Evolutionary conservation across 2,888 invertebrate species (phyloP).

Genomic region (Arrhopalites spinosus): DNA sequence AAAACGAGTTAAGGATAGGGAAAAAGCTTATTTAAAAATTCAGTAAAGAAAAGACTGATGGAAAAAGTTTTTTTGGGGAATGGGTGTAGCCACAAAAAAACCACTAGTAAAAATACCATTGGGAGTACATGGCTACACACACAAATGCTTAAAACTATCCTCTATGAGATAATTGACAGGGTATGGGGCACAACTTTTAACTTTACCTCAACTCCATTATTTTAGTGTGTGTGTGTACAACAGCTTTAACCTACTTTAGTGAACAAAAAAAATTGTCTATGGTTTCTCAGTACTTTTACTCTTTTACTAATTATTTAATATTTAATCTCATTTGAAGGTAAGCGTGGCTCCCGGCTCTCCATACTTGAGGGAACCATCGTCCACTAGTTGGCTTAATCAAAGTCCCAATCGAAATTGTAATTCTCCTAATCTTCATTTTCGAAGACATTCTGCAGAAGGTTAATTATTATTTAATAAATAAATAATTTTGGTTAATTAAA

Average conservation of each 20-base stretch:
- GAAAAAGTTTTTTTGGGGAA: neutral
- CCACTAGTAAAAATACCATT: neutral
- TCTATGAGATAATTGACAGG: constrained; percentile 13
- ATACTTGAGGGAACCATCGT: constrained; percentile 54
- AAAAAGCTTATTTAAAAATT: constrained; percentile 21
- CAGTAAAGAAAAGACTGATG: neutral
- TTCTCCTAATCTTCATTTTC: constrained; percentile 50
- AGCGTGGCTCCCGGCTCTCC: constrained; percentile 54
- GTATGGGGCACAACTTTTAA: neutral
- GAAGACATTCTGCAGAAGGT: constrained; percentile 56
- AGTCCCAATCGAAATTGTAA: constrained; percentile 55
- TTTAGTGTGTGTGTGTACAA: neutral
- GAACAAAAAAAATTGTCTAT: neutral
- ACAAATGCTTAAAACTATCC: neutral
- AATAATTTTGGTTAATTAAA: constrained; percentile 4
- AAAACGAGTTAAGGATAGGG: neutral
- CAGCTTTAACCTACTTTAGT: neutral
- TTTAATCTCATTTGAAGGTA: constrained; percentile 28
- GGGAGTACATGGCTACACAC: neutral
- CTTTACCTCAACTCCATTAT: neutral
- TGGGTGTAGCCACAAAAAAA: neutral
- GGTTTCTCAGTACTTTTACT: no score
- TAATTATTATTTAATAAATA: constrained; percentile 24
- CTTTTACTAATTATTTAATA: neutral
- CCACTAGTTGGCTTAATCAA: constrained; percentile 54